Percentiles rank a stretch among this genome's conserved stretches.
These are phyloP conservation scores for Bellardia bayeri DNA, from an alignment of 2,888 invertebrate genomes.

Conservation along the genomic window DNA sequence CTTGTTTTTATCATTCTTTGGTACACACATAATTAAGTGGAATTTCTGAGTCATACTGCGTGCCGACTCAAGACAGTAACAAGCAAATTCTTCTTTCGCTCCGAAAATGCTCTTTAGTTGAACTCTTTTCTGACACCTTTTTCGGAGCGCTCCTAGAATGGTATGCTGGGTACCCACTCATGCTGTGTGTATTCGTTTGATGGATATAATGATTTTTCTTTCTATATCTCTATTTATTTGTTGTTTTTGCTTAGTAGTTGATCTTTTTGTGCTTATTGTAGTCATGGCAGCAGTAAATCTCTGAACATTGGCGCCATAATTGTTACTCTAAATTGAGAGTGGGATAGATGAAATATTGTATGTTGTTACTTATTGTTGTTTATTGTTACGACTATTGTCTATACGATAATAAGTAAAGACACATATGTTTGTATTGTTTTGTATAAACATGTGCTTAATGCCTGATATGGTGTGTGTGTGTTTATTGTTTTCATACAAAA, in stretches of 20 bases:
- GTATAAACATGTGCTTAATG: neutral
- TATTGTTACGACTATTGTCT: too few species aligned
- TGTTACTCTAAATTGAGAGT: conserved; percentile 38
- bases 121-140: too few species aligned
- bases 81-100: too few species aligned
- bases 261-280: neutral
- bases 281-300: neutral
- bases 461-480: neutral
- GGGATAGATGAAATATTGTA: conserved; percentile 9
- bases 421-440: neutral
- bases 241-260: neutral
- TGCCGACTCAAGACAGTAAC: too few species aligned
- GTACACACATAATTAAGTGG: too few species aligned
- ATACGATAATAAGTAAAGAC: too few species aligned
- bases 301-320: conserved; percentile 60
- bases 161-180: too few species aligned
- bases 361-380: conserved; percentile 12
- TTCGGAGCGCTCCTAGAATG: too few species aligned
- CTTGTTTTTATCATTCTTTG: too few species aligned
- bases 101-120: too few species aligned
- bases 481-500: conserved; percentile 9
- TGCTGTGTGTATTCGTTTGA: too few species aligned
- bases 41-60: too few species aligned
- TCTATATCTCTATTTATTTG: neutral
- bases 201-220: neutral